phyloP scores from a whole-genome alignment of 2,888 invertebrate genomes.

The Lepidonotus clava region DNA sequence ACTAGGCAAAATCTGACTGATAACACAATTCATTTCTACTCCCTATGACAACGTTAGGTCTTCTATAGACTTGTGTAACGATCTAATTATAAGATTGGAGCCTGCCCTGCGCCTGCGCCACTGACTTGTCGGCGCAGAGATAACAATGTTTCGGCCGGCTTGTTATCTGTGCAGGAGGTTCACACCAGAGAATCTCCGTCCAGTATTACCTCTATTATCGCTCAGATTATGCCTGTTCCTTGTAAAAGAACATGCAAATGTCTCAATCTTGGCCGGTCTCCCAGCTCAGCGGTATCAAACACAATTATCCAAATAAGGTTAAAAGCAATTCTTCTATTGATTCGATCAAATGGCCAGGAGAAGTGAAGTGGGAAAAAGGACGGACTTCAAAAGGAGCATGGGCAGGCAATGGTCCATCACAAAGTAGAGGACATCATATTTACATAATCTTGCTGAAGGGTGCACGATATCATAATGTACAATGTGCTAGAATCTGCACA shows the following conservation, averaged over 20 bases:
- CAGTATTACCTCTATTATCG: constrained; percentile 24
- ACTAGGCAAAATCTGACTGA: background rate
- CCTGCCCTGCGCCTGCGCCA: background rate
- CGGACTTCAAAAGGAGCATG: background rate
- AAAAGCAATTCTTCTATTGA: constrained; percentile 4
- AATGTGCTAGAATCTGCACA: no score
- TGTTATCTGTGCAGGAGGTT: background rate
- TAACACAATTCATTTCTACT: background rate
- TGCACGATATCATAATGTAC: no score
- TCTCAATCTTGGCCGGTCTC: background rate
- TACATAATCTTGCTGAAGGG: background rate
- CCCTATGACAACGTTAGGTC: constrained; percentile 1
- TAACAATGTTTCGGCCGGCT: background rate
- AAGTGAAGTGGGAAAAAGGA: background rate
- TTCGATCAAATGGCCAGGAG: background rate
- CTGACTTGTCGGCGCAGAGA: background rate
- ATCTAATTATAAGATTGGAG: constrained; percentile 10
- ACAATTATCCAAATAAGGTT: constrained; percentile 2
- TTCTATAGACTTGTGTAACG: constrained; percentile 1
- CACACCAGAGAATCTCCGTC: background rate
- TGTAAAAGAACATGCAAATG: constrained; percentile 14
- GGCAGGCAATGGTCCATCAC: background rate
- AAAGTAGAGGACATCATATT: background rate
- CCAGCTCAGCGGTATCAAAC: background rate
- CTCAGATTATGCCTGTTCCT: background rate